Conservation (phyloP, 1,140 invertebrate genomes). For the Euwallacea similis region DNA sequence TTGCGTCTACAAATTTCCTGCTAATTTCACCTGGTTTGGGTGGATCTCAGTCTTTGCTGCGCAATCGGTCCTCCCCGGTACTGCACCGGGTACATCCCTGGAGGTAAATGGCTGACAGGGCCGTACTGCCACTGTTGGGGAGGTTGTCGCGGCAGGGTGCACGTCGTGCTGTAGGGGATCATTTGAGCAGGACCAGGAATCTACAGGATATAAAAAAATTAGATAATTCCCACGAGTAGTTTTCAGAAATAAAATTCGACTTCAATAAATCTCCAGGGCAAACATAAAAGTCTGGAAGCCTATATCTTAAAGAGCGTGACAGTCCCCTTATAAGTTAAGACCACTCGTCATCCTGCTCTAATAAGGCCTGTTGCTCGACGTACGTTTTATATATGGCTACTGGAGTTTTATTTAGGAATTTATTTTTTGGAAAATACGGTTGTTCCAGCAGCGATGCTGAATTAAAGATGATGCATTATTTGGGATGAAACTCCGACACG, state of each 20-base stretch:
- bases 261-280: too few species aligned
- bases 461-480: too few species aligned
- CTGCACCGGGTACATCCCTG: conserved; percentile 49
- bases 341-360: conserved; percentile 7
- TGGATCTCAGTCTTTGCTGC: conserved; percentile 41
- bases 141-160: conserved; percentile 58
- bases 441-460: too few species aligned
- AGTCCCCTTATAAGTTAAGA: conserved; percentile 21
- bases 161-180: conserved; percentile 51
- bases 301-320: conserved; percentile 6
- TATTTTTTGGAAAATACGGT: too few species aligned
- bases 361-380: conserved; percentile 9
- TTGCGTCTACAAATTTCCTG: too few species aligned
- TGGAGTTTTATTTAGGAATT: background rate
- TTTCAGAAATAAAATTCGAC: background rate
- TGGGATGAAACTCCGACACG: too few species aligned
- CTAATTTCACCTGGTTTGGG: conserved; percentile 32
- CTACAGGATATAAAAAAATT: conserved; percentile 37
- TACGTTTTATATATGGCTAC: conserved; percentile 1
- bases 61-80: conserved; percentile 45
- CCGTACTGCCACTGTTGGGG: conserved; percentile 52
- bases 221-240: background rate
- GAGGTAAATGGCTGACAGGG: conserved; percentile 50
- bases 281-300: conserved; percentile 8
- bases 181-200: conserved; percentile 45